These are phyloP conservation scores for Corythornis cristatus DNA, from an alignment of 2,113 vertebrate species.

Conservation along the genomic window DNA sequence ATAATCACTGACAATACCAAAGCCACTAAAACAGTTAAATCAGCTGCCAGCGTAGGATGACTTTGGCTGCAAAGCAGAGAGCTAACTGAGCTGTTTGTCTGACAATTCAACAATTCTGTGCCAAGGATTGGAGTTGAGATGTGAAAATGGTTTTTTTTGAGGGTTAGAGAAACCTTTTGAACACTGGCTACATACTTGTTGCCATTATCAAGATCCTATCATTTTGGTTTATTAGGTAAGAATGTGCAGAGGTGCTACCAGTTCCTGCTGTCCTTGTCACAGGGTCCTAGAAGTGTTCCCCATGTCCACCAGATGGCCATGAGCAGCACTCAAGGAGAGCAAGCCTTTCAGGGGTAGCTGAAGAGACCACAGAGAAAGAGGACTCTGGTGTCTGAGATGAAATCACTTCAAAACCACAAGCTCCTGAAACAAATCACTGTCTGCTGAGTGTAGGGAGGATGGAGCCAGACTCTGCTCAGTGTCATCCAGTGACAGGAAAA, in stretches of 20 bases:
- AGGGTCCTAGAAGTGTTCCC: background rate
- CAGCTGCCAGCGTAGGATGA: background rate
- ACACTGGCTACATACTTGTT: background rate
- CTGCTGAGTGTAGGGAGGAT: background rate
- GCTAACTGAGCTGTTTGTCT: background rate
- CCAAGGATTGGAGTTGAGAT: background rate
- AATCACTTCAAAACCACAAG: background rate
- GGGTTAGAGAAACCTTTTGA: background rate
- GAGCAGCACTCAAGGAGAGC: background rate
- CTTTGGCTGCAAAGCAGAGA: background rate
- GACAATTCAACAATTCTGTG: background rate
- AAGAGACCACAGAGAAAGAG: background rate
- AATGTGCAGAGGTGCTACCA: background rate
- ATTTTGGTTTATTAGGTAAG: background rate
- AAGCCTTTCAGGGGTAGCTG: background rate
- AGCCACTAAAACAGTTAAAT: background rate
- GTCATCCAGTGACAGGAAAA: too few species aligned
- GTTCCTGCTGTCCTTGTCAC: background rate
- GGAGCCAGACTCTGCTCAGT: too few species aligned
- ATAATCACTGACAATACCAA: background rate
- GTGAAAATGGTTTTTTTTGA: background rate
- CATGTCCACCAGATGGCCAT: background rate
- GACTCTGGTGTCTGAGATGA: background rate
- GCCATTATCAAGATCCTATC: background rate
- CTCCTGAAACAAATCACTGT: slow-evolving; percentile 10